phyloP scores from a whole-genome alignment of 2,797 vertebrate species.

The Cebuella pygmaea region DNA sequence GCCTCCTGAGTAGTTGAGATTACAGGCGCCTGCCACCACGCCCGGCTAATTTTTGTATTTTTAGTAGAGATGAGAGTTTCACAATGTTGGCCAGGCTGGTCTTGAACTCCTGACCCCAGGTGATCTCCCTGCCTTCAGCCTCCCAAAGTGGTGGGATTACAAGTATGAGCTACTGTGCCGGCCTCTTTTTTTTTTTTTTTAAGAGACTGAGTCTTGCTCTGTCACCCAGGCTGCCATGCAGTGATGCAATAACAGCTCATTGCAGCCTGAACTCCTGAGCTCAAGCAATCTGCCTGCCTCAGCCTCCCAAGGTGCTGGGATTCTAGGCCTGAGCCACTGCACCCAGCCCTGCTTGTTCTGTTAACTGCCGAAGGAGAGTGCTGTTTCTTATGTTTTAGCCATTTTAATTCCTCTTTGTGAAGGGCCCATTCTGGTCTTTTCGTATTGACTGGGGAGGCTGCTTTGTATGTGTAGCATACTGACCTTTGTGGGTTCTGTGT shows the following conservation, averaged over 20 bases:
- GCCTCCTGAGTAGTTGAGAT: too few species aligned
- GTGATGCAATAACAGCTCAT: neutral
- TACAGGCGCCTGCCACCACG: too few species aligned
- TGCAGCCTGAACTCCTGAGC: neutral
- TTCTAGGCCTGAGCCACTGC: neutral
- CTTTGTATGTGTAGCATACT: rapidly evolving
- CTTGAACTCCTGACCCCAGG: neutral
- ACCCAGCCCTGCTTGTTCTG: neutral
- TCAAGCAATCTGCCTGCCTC: neutral
- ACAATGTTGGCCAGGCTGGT: neutral
- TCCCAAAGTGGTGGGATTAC: neutral
- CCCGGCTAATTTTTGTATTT: neutral
- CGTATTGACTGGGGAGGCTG: rapidly evolving
- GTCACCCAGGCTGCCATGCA: neutral
- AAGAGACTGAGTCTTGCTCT: neutral
- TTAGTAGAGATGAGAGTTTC: neutral
- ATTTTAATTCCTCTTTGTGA: too few species aligned
- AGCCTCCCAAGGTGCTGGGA: neutral
- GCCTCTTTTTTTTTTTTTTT: neutral
- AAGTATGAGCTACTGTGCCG: neutral
- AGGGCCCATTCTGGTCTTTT: neutral
- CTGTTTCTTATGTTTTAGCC: neutral
- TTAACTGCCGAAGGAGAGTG: rapidly evolving
- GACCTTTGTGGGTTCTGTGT: rapidly evolving
- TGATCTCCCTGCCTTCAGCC: neutral